Conservation (phyloP, 1,140 invertebrate species). For the Oncopeltus fasciatus region DNA sequence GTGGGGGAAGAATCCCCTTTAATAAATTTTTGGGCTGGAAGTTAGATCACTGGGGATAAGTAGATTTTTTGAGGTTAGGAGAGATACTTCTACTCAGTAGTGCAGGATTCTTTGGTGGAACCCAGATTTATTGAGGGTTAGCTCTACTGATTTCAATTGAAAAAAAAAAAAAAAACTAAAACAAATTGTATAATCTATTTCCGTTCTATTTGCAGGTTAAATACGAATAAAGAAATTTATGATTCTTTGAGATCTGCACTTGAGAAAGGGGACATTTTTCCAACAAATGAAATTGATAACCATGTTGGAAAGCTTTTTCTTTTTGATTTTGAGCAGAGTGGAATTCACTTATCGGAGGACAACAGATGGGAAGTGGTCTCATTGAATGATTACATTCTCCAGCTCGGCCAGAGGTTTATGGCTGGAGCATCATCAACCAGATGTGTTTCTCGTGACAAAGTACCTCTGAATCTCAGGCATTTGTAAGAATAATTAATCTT, state of each 20-base stretch:
- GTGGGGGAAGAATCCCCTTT: too few relatives aligned
- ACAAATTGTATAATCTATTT: too few relatives aligned
- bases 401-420: constrained; percentile 78
- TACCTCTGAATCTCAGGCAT: constrained; percentile 57
- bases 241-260: constrained; percentile 53
- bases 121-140: too few relatives aligned
- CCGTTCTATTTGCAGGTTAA: constrained; percentile 47
- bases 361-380: constrained; percentile 62
- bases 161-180: too few relatives aligned
- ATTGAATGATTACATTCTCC: constrained; percentile 64
- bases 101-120: too few relatives aligned
- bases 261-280: constrained; percentile 49
- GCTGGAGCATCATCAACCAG: constrained; percentile 51
- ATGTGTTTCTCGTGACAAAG: constrained; percentile 40
- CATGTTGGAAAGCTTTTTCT: constrained; percentile 80
- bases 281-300: constrained; percentile 58
- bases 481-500: constrained; percentile 43
- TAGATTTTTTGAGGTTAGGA: too few relatives aligned
- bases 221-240: constrained; percentile 77
- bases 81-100: too few relatives aligned
- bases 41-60: too few relatives aligned
- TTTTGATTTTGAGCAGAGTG: constrained; percentile 93
- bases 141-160: too few relatives aligned
- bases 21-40: too few relatives aligned
- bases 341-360: constrained; percentile 77